Base-by-base conservation (phyloP, 2,888 invertebrate genomes). In the Megaustenia siamemsis region DNA sequence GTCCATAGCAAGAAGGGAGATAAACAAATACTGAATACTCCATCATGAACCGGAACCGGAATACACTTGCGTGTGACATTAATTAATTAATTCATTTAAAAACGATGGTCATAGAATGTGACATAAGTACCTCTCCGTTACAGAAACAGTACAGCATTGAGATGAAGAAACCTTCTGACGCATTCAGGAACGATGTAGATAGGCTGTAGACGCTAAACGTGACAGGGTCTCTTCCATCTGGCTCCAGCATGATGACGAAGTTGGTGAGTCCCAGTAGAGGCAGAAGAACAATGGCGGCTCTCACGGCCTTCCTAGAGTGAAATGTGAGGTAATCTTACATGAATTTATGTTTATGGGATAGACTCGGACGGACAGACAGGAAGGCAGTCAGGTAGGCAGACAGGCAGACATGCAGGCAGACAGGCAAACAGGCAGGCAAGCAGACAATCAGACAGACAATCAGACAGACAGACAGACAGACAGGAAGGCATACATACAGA, bases 141-240 rank as follows among this genome's bases (percentile, higher is more conserved):
- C 94, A 92, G 90, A 95, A 95, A 87, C 95, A 95, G 90, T 95
- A 95, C 45, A 95, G 92, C 60, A 95, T 90, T 21, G 95, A 92
- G 60, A 95, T 94, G 91, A 95, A 93, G 86, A 95, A 93, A n/a
- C 95, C 95, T 89, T 95, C 95, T 87, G 94, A 95, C 90, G 94
- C 94, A 69, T 94, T 93, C 78, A 95, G 93, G 89, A 95, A 94
- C 73, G 93, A 93, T 1, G 94, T 93, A 32, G 91, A 90, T 87
- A 93, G 94, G 6, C 93, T 93, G 92, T 93, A 94, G 18, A 94
- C 89, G 32, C 93, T 93, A 86, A 94, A 94, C 76, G 88, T 87
- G 24, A 91, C 88, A 81, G 91, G 84, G 45, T 89, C 88, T 28
- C 89, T 91, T 84, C 90, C 92, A 83, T 92, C 94, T 85, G 90